Percentiles rank a stretch among this genome's conserved stretches.
These are phyloP conservation scores for Dermolepida albohirtum DNA, from an alignment of 2,888 invertebrate genomes.

Conservation along the genomic window DNA sequence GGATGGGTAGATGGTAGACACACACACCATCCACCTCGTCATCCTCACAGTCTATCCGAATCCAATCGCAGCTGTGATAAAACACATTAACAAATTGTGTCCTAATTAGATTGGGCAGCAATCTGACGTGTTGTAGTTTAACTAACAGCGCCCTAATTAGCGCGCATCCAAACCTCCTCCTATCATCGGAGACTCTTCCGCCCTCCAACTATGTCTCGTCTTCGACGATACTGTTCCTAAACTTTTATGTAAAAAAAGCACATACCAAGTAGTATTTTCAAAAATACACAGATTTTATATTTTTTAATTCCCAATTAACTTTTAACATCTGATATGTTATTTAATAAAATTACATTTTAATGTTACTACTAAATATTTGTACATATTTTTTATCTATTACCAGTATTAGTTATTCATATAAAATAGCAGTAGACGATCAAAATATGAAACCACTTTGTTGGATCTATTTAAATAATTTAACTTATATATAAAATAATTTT, in stretches of 20 bases:
- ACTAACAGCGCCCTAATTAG: slow-evolving; percentile 62
- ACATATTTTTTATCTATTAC: too few species aligned
- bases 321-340: too few species aligned
- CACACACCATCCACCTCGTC: slow-evolving; percentile 33
- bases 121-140: slow-evolving; percentile 64
- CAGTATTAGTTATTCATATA: too few species aligned
- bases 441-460: too few species aligned
- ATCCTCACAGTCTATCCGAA: slow-evolving; percentile 50
- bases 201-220: slow-evolving; percentile 21
- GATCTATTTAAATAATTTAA: too few species aligned
- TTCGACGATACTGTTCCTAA: slow-evolving; percentile 2
- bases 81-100: slow-evolving; percentile 67
- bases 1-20: slow-evolving; percentile 53
- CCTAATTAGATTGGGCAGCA: slow-evolving; percentile 66
- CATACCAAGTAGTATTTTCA: not conserved
- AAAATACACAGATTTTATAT: not conserved
- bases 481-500: too few species aligned
- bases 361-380: too few species aligned
- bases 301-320: not conserved
- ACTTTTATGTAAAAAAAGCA: not conserved
- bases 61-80: slow-evolving; percentile 65
- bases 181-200: slow-evolving; percentile 27
- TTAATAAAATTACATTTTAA: too few species aligned
- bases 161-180: slow-evolving; percentile 39
- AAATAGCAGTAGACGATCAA: too few species aligned